Conservation (phyloP, 2,113 vertebrate species). For the Calyptommatus sinebrachiatus region DNA sequence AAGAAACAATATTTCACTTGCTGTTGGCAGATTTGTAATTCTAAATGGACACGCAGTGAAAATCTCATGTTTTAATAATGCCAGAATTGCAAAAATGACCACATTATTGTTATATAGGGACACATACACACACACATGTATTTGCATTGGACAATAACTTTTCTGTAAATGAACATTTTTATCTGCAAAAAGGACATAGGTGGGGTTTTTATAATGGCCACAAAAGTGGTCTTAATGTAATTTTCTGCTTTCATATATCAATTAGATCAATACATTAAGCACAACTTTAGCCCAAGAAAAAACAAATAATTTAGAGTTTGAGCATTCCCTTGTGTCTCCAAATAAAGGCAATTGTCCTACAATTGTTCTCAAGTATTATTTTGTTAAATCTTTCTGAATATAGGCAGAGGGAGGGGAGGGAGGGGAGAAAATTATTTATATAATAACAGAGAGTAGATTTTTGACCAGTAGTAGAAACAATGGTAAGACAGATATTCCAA, state of each 20-base stretch:
- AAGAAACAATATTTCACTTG: conserved; percentile 39
- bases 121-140: conserved; percentile 18
- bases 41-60: conserved; percentile 22
- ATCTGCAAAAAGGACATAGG: conserved; percentile 28
- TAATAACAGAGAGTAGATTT: neutral
- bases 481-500: neutral
- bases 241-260: conserved; percentile 45
- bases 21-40: conserved; percentile 35
- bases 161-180: conserved; percentile 33
- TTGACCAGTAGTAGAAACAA: neutral
- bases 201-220: conserved; percentile 38
- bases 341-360: conserved; percentile 35
- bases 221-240: conserved; percentile 48
- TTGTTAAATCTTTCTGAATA: conserved; percentile 25
- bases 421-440: neutral
- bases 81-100: conserved; percentile 44
- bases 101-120: conserved; percentile 24
- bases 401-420: neutral
- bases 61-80: conserved; percentile 26
- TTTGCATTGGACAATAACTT: conserved; percentile 55
- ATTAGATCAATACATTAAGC: conserved; percentile 52
- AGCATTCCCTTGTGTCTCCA: neutral
- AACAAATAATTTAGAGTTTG: conserved; percentile 26
- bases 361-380: conserved; percentile 32
- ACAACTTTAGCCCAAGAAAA: conserved; percentile 42